A percentile compares a stretch with the other conserved stretches of the same genome.
phyloP scores from a whole-genome alignment of 1,140 invertebrate species.

The Zelostemma sp. region DNA sequence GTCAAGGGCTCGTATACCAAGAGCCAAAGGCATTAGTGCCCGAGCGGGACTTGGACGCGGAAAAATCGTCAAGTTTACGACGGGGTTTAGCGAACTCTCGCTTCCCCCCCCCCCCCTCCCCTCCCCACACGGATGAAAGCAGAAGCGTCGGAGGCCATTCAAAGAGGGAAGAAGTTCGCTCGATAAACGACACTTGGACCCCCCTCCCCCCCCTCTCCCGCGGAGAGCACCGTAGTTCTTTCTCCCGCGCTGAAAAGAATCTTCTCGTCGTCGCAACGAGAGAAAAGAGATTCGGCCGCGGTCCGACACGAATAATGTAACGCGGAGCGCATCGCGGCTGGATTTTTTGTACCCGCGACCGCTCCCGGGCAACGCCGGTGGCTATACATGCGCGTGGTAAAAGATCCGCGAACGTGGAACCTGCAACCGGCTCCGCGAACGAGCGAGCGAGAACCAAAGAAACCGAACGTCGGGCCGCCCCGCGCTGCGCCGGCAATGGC shows the following conservation, averaged over 20 bases:
- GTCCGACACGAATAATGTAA: conserved; percentile 18
- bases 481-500: conserved; percentile 2
- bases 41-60: conserved; percentile 21
- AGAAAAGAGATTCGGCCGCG: conserved; percentile 17
- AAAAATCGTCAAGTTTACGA: conserved; percentile 27
- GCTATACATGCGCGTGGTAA: neutral
- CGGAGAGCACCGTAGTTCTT: neutral
- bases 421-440: conserved; percentile 6
- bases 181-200: conserved; percentile 48
- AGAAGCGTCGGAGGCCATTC: conserved; percentile 13
- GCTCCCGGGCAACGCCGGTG: neutral
- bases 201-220: conserved; percentile 19
- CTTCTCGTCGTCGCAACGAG: conserved; percentile 6
- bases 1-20: too few species aligned
- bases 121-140: conserved; percentile 9
- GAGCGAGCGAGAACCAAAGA: neutral
- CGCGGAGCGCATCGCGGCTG: neutral
- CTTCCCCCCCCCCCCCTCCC: too few species aligned
- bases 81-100: conserved; percentile 18
- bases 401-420: neutral
- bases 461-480: conserved; percentile 2
- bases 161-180: conserved; percentile 45
- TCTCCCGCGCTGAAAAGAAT: conserved; percentile 1
- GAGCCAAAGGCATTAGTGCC: conserved; percentile 31
- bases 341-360: conserved; percentile 23